These are phyloP conservation scores for Dolichopus griseipennis DNA, from an alignment of 2,888 invertebrate species.

Conservation along the genomic window DNA sequence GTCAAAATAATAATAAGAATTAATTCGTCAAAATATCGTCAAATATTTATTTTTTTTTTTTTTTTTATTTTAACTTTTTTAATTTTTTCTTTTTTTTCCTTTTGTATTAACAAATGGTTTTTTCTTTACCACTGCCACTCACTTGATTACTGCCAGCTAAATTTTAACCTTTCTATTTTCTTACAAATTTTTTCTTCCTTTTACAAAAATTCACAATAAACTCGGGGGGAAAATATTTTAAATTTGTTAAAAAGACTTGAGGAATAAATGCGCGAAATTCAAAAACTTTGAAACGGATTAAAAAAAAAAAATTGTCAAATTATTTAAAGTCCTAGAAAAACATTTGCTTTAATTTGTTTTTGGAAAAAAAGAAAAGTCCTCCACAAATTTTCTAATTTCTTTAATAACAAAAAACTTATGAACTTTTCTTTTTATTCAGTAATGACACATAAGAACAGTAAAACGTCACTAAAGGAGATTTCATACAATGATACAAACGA, in stretches of 20 bases:
- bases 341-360: too few relatives aligned
- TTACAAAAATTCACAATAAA: background rate
- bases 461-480: background rate
- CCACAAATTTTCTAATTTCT: background rate
- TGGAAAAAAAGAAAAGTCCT: background rate
- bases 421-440: background rate
- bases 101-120: too few relatives aligned
- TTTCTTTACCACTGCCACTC: too few relatives aligned
- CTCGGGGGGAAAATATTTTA: background rate
- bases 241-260: too few relatives aligned
- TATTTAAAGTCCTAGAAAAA: too few relatives aligned
- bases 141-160: background rate
- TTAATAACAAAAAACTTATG: background rate
- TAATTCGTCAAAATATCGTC: background rate
- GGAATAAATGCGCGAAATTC: background rate
- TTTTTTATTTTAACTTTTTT: too few relatives aligned
- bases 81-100: too few relatives aligned
- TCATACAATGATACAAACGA: background rate
- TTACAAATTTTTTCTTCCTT: background rate
- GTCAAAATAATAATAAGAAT: background rate
- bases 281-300: background rate
- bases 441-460: slow-evolving; percentile 1
- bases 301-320: background rate
- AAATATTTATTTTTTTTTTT: too few relatives aligned
- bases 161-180: background rate